Conservation (phyloP, 2,888 invertebrate genomes). For the Drosophila yooni region DNA sequence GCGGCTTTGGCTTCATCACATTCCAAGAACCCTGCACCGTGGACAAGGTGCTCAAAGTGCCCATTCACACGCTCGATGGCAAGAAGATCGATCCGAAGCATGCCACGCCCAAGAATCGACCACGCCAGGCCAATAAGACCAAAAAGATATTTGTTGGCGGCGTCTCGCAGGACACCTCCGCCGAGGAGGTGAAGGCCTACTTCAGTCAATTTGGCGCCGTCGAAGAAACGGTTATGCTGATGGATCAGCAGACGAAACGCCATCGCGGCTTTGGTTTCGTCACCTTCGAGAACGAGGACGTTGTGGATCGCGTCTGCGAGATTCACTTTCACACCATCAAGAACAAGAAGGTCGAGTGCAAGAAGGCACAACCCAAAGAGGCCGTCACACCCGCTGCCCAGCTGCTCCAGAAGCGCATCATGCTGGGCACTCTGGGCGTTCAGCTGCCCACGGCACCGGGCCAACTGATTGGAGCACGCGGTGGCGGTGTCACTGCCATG, state of each 20-base stretch:
- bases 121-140: conserved; percentile 93
- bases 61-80: conserved; percentile 95
- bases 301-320: conserved; percentile 96
- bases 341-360: conserved; percentile 96
- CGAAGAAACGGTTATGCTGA: conserved; percentile 96
- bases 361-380: conserved; percentile 96
- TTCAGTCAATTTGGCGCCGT: conserved; percentile 96
- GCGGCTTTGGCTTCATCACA: conserved; percentile 96
- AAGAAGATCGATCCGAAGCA: conserved; percentile 98
- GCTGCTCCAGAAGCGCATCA: conserved; percentile 89
- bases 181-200: conserved; percentile 95
- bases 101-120: conserved; percentile 95
- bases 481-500: conserved; percentile 85
- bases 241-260: conserved; percentile 97
- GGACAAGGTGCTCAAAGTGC: conserved; percentile 95
- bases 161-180: conserved; percentile 95
- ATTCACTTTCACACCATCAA: conserved; percentile 97
- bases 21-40: conserved; percentile 96
- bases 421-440: conserved; percentile 88
- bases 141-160: conserved; percentile 97
- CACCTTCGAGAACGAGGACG: conserved; percentile 95
- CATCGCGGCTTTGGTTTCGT: conserved; percentile 96
- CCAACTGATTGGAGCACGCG: conserved; percentile 85
- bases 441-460: conserved; percentile 89
- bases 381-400: conserved; percentile 91